Conservation (phyloP, 2,113 vertebrate species). For the Ictalurus furcatus region DNA sequence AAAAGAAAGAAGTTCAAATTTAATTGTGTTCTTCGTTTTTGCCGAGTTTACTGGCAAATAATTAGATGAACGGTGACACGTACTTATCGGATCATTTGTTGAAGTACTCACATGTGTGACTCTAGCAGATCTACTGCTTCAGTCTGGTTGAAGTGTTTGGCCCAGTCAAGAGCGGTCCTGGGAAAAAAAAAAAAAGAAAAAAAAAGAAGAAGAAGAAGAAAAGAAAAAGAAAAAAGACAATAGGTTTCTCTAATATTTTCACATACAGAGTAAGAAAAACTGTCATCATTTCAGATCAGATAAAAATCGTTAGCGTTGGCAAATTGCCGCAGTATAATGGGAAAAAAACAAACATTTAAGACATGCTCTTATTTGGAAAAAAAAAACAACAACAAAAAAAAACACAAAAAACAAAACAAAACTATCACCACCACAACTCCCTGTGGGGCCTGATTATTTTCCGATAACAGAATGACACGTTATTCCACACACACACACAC, state of each 20-base stretch:
- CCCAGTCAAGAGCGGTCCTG: slow-evolving; percentile 94
- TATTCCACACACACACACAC: neutral
- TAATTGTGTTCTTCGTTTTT: too few species aligned
- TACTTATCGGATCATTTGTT: neutral
- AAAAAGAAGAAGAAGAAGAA: neutral
- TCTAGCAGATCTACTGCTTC: slow-evolving; percentile 87
- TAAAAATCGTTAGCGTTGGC: neutral
- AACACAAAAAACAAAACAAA: neutral
- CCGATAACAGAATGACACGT: neutral
- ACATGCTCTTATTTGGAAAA: neutral
- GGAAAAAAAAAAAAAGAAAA: slow-evolving; percentile 38
- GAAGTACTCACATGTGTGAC: slow-evolving; percentile 82
- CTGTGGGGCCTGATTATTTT: neutral
- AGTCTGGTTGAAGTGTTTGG: slow-evolving; percentile 82
- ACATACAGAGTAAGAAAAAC: too few species aligned
- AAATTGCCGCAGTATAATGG: neutral
- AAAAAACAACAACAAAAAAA: neutral
- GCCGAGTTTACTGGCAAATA: neutral
- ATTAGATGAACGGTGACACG: neutral
- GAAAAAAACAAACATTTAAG: neutral
- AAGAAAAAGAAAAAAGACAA: too few species aligned
- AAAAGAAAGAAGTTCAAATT: too few species aligned
- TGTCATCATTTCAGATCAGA: too few species aligned
- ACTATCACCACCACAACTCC: neutral
- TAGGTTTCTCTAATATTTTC: too few species aligned